Percentiles rank a stretch among this genome's conserved stretches.
Evolutionary conservation across 2,888 invertebrate genomes (phyloP).

Genomic region (Tanypteryx hageni): DNA sequence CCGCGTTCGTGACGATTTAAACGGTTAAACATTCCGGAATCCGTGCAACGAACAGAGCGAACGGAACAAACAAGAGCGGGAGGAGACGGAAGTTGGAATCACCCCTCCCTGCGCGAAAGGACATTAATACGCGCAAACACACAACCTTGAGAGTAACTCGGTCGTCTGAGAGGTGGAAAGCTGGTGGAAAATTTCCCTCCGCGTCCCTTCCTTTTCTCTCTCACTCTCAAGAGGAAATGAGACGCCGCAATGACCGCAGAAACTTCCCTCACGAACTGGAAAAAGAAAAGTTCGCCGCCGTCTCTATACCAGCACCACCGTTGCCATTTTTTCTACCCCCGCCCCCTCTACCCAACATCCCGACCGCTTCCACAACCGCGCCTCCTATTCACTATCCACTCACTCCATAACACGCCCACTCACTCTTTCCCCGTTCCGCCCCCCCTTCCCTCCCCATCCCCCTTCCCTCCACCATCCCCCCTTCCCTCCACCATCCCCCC

Average conservation of each 20-base stretch:
- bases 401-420: conserved; percentile 23
- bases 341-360: neutral
- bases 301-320: neutral
- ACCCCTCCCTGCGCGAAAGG: neutral
- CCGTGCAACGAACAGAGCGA: neutral
- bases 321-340: too few relatives aligned
- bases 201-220: neutral
- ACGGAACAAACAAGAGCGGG: neutral
- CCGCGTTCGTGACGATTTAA: neutral
- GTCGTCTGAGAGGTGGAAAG: neutral
- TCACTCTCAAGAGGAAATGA: neutral
- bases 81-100: neutral
- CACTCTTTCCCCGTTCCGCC: conserved; percentile 47
- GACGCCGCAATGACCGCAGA: conserved; percentile 12
- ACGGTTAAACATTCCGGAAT: neutral
- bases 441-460: neutral
- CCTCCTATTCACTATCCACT: neutral
- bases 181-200: neutral
- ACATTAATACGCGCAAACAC: conserved; percentile 17
- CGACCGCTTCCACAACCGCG: neutral
- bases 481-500: neutral
- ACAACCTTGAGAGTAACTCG: neutral
- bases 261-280: conserved; percentile 13
- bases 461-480: neutral
- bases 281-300: neutral